Conservation (phyloP, 2,888 invertebrate species). For the Drosophila meridionalis region DNA sequence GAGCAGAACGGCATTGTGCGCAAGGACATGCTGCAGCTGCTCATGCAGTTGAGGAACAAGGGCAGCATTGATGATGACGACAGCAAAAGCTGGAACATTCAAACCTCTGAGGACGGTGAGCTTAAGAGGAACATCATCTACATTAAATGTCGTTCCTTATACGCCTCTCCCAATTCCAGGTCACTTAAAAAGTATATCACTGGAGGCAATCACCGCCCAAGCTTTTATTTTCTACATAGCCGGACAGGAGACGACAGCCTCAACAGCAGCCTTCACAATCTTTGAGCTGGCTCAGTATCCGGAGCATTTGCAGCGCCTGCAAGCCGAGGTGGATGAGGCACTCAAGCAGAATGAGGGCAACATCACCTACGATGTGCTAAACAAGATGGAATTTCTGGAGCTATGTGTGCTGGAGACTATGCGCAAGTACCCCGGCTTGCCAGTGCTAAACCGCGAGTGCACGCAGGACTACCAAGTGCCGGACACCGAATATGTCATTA, state of each 20-base stretch:
- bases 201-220: constrained; percentile 83
- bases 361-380: constrained; percentile 82
- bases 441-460: constrained; percentile 84
- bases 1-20: constrained; percentile 83
- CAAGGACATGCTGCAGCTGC: constrained; percentile 85
- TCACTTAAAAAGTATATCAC: constrained; percentile 67
- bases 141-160: background rate
- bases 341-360: constrained; percentile 71
- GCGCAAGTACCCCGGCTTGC: constrained; percentile 85
- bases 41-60: constrained; percentile 84
- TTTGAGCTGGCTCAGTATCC: constrained; percentile 84
- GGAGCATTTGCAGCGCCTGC: constrained; percentile 78
- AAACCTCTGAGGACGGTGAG: constrained; percentile 64
- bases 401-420: constrained; percentile 83
- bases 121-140: background rate
- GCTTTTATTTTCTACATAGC: constrained; percentile 85
- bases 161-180: constrained; percentile 32
- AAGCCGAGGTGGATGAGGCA: constrained; percentile 82
- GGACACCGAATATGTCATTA: constrained; percentile 75
- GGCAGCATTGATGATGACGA: constrained; percentile 77
- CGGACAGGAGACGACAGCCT: constrained; percentile 85
- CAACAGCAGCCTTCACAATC: constrained; percentile 82
- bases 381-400: constrained; percentile 85
- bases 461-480: constrained; percentile 82
- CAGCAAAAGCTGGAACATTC: constrained; percentile 59